Percentiles rank a stretch among this genome's conserved stretches.
Conservation (phyloP, 2,797 vertebrate genomes). For the Morelia viridis region DNA sequence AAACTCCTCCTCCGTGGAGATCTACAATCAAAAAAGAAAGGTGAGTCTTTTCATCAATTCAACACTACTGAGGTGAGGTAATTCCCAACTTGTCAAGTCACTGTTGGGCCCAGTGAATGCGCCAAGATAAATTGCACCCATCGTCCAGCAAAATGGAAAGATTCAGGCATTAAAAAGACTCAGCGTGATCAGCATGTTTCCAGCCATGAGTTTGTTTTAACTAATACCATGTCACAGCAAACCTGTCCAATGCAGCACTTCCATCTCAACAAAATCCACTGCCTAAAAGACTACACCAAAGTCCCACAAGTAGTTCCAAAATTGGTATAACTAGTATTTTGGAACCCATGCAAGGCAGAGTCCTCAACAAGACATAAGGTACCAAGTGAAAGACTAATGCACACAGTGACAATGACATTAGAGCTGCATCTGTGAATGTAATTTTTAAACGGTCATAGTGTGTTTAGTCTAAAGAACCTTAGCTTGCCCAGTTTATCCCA, state of each 20-base stretch:
- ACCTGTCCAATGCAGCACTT: conserved; percentile 78
- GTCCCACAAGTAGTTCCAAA: conserved; percentile 79
- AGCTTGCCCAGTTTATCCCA: conserved; percentile 80
- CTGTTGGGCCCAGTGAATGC: conserved; percentile 80
- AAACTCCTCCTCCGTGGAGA: conserved; percentile 92
- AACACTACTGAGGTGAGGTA: conserved; percentile 71
- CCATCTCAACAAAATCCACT: conserved; percentile 76
- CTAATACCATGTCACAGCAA: conserved; percentile 76
- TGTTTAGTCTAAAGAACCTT: conserved; percentile 77
- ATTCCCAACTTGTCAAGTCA: conserved; percentile 81
- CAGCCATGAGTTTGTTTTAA: conserved; percentile 77
- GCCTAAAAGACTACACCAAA: conserved; percentile 79
- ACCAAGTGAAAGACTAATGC: conserved; percentile 75
- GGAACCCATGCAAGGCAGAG: conserved; percentile 80
- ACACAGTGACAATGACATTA: conserved; percentile 76
- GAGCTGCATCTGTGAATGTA: conserved; percentile 75
- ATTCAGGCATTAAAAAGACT: conserved; percentile 78
- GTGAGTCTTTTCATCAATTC: conserved; percentile 66
- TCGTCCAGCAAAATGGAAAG: conserved; percentile 78
- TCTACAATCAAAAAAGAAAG: conserved; percentile 80
- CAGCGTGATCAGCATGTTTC: conserved; percentile 78
- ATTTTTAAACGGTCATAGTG: conserved; percentile 73
- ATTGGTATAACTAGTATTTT: conserved; percentile 77
- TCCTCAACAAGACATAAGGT: conserved; percentile 75
- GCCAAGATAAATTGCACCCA: conserved; percentile 79